Conservation (phyloP, 2,888 invertebrate genomes). For the Coronaproctus castanopsis region DNA sequence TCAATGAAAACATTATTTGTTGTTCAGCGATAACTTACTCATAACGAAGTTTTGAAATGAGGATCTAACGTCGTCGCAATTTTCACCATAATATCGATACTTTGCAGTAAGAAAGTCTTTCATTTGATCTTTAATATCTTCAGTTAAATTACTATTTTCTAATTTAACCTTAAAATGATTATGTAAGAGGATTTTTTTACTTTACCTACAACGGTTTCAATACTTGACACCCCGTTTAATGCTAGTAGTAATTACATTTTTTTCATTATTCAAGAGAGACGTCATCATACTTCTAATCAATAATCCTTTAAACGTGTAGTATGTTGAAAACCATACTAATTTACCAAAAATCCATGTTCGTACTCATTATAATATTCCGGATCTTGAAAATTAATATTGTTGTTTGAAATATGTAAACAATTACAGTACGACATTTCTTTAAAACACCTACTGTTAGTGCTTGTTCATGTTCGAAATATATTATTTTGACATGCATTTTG, state of each 20-base stretch:
- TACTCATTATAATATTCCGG: conserved; percentile 15
- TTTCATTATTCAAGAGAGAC: conserved; percentile 25
- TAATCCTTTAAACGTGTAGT: conserved; percentile 29
- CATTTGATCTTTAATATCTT: conserved; percentile 27
- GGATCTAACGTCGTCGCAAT: conserved; percentile 31
- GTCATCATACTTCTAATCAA: conserved; percentile 24
- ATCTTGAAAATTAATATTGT: neutral
- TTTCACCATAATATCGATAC: conserved; percentile 27
- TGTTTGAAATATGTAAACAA: neutral
- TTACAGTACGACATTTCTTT: conserved; percentile 25
- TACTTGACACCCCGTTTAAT: conserved; percentile 28
- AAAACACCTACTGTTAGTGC: conserved; percentile 26
- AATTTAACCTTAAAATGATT: conserved; percentile 28
- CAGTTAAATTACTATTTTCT: conserved; percentile 25
- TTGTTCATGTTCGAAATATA: conserved; percentile 27
- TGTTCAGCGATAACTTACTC: neutral
- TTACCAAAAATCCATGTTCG: conserved; percentile 17
- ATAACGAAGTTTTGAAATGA: conserved; percentile 28
- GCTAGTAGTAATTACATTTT: conserved; percentile 25
- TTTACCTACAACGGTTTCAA: conserved; percentile 31
- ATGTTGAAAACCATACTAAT: conserved; percentile 30
- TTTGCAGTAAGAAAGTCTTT: conserved; percentile 25
- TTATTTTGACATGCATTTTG: conserved; percentile 25
- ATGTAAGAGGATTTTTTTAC: too few relatives aligned
- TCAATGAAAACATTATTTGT: conserved; percentile 24